phyloP scores from a whole-genome alignment of 2,113 vertebrate genomes.

The Phrynocephalus versicolor region DNA sequence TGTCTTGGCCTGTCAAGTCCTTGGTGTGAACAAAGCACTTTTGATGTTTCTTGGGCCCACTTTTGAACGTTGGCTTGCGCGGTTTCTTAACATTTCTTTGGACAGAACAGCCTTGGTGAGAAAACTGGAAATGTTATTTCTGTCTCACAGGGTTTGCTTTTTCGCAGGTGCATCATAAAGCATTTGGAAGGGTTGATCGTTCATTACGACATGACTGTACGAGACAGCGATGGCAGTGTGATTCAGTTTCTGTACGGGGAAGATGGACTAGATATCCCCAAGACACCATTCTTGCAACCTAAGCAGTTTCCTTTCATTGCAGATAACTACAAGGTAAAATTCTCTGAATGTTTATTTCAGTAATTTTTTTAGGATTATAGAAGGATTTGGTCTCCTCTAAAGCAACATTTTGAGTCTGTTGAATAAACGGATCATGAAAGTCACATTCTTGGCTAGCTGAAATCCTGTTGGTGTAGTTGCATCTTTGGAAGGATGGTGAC shows the following conservation, averaged over 20 bases:
- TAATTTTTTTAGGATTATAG: too few species aligned
- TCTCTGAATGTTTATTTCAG: not conserved
- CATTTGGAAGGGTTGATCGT: constrained; percentile 96
- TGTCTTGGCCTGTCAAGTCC: rapidly evolving
- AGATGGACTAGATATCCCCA: constrained; percentile 93
- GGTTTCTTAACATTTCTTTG: not conserved
- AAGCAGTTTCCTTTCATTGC: constrained; percentile 92
- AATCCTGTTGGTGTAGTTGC: too few species aligned
- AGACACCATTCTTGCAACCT: constrained; percentile 90
- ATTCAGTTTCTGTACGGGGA: constrained; percentile 98
- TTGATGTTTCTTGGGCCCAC: not conserved
- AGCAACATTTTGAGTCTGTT: too few species aligned
- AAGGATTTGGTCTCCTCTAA: too few species aligned
- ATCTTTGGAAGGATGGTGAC: too few species aligned
- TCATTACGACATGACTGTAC: constrained; percentile 93
- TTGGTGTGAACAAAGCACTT: rapidly evolving
- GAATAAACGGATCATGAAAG: too few species aligned
- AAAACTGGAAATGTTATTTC: not conserved
- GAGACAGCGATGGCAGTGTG: constrained; percentile 94
- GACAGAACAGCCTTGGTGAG: not conserved
- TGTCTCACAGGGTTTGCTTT: not conserved
- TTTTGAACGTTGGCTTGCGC: not conserved
- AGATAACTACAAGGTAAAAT: constrained; percentile 89
- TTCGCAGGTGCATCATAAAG: constrained; percentile 87
- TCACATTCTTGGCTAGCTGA: too few species aligned